phyloP scores from a whole-genome alignment of 2,113 vertebrate genomes.

The Heterocephalus glaber region DNA sequence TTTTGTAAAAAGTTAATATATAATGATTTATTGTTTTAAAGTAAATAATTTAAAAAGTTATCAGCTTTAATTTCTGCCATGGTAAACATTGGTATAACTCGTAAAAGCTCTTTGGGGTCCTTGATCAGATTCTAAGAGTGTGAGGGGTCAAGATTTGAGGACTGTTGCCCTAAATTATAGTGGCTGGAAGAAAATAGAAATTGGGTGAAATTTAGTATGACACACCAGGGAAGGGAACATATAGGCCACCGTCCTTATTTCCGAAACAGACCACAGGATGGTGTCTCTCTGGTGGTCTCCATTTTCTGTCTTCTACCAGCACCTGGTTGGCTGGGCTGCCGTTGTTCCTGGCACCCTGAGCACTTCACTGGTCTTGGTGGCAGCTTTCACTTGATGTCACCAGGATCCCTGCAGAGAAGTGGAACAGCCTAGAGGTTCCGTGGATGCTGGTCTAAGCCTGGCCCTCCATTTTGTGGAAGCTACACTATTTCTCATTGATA shows the following conservation, averaged over 20 bases:
- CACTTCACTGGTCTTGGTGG: not conserved
- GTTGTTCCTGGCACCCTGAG: not conserved
- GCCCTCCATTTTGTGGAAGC: not conserved
- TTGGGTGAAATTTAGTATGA: not conserved
- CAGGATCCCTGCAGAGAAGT: not conserved
- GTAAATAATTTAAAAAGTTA: not conserved
- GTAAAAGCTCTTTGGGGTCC: not conserved
- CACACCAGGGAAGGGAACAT: not conserved
- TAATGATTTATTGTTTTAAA: not conserved
- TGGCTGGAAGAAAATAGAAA: not conserved
- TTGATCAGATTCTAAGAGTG: not conserved
- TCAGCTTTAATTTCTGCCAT: not conserved
- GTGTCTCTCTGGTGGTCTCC: not conserved
- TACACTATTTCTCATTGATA: accelerated
- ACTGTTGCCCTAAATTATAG: not conserved
- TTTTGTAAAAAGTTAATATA: not conserved
- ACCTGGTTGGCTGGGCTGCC: too few species aligned
- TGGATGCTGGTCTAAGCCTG: not conserved
- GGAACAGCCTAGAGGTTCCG: not conserved
- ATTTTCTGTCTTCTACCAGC: accelerated
- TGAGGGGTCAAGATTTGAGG: not conserved
- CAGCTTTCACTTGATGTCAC: not conserved
- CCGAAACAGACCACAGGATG: not conserved
- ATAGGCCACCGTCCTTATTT: not conserved
- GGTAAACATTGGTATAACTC: not conserved